These are phyloP conservation scores for Agrenia bidenticulata DNA, from an alignment of 2,888 invertebrate species.

Conservation along the genomic window DNA sequence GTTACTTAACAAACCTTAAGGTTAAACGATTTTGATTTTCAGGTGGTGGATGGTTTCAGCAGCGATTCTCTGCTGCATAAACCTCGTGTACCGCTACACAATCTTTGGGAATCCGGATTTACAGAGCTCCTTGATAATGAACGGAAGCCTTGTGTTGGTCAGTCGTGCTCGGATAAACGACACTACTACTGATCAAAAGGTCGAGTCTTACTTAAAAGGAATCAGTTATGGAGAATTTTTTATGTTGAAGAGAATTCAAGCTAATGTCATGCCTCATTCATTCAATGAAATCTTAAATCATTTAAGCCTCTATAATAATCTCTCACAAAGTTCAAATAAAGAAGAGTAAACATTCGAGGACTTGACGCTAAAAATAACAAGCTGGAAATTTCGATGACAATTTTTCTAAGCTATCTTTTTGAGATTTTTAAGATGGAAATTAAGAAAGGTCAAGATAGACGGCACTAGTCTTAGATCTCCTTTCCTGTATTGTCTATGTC, in stretches of 20 bases:
- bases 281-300: neutral
- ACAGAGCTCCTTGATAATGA: neutral
- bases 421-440: no score
- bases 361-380: no score
- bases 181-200: neutral
- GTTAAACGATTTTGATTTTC: no score
- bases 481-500: no score
- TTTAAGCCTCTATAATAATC: no score
- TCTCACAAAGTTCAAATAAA: no score
- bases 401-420: no score
- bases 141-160: neutral
- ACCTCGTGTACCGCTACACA: neutral
- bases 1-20: neutral
- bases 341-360: no score
- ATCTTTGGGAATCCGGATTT: neutral
- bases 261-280: neutral
- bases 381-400: no score
- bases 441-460: no score
- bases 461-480: no score
- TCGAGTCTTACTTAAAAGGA: neutral
- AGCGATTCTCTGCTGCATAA: neutral
- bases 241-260: slow-evolving; percentile 6
- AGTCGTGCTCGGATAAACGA: neutral
- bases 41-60: neutral
- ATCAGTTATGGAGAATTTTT: slow-evolving; percentile 1